phyloP scores from a whole-genome alignment of 2,888 invertebrate genomes.

The Polydrusus pterygomalis region DNA sequence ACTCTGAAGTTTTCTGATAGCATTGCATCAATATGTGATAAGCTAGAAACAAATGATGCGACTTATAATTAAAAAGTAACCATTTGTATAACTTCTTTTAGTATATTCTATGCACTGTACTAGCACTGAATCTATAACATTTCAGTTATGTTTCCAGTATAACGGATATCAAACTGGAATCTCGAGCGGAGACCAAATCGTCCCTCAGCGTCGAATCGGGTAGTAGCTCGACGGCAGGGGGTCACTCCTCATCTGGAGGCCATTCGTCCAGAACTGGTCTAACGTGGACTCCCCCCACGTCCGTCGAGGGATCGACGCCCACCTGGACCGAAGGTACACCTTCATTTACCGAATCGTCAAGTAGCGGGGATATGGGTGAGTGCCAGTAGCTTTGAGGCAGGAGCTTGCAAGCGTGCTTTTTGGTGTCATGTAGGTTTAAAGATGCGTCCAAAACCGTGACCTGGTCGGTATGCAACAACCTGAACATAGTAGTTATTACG shows the following conservation, averaged over 20 bases:
- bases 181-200: conserved; percentile 76
- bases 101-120: conserved; percentile 1
- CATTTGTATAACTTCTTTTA: too few species aligned
- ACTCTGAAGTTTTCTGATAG: too few species aligned
- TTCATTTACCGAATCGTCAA: conserved; percentile 97
- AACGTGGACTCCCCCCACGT: conserved; percentile 90
- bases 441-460: neutral
- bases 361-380: conserved; percentile 91
- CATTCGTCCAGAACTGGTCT: conserved; percentile 75
- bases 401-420: conserved; percentile 41
- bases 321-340: conserved; percentile 99
- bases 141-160: conserved; percentile 73
- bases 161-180: conserved; percentile 83
- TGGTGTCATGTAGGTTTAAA: conserved; percentile 21
- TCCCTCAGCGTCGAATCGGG: conserved; percentile 79
- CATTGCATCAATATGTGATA: too few species aligned
- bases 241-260: conserved; percentile 73
- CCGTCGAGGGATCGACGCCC: conserved; percentile 94
- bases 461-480: too few species aligned
- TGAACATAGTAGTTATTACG: too few species aligned
- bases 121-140: conserved; percentile 16
- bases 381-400: conserved; percentile 59
- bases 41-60: too few species aligned
- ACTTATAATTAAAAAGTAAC: too few species aligned
- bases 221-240: conserved; percentile 67